These are phyloP conservation scores for Neogobius melanostomus DNA, from an alignment of 2,113 vertebrate species.

Conservation along the genomic window DNA sequence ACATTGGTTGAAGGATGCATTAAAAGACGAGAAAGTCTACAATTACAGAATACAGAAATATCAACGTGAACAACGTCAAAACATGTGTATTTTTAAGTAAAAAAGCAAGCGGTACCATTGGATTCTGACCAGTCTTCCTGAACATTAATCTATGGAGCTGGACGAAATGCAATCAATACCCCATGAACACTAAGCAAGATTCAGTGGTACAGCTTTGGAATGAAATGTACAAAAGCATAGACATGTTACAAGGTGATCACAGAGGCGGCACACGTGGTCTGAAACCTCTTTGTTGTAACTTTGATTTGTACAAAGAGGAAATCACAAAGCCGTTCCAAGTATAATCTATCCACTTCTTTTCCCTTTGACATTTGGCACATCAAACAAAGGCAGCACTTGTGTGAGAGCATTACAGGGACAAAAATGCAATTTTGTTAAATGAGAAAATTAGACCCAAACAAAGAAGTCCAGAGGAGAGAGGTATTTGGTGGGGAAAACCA, in stretches of 20 bases:
- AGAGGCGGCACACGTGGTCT: conserved; percentile 24
- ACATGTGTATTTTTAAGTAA: too few species aligned
- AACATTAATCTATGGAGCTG: neutral
- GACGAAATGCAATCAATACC: conserved; percentile 16
- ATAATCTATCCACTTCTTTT: conserved; percentile 13
- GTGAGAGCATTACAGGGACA: neutral
- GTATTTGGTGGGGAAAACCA: conserved; percentile 20
- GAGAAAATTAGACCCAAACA: conserved; percentile 40
- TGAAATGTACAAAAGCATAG: conserved; percentile 13
- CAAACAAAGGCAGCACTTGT: conserved; percentile 40
- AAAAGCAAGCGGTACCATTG: too few species aligned
- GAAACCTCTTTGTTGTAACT: conserved; percentile 31
- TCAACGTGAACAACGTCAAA: too few species aligned
- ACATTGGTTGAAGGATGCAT: too few species aligned
- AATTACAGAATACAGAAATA: too few species aligned
- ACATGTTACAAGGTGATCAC: conserved; percentile 26
- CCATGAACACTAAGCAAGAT: conserved; percentile 29
- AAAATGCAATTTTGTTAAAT: conserved; percentile 60
- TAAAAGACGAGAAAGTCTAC: too few species aligned
- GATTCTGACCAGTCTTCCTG: too few species aligned
- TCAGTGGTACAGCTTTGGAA: conserved; percentile 35
- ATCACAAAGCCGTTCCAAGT: conserved; percentile 5
- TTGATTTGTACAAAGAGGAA: conserved; percentile 21
- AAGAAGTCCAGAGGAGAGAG: conserved; percentile 22
- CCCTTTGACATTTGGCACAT: conserved; percentile 23